Base-by-base conservation (phyloP, 2,113 vertebrate species). In the Prionailurus viverrinus region DNA sequence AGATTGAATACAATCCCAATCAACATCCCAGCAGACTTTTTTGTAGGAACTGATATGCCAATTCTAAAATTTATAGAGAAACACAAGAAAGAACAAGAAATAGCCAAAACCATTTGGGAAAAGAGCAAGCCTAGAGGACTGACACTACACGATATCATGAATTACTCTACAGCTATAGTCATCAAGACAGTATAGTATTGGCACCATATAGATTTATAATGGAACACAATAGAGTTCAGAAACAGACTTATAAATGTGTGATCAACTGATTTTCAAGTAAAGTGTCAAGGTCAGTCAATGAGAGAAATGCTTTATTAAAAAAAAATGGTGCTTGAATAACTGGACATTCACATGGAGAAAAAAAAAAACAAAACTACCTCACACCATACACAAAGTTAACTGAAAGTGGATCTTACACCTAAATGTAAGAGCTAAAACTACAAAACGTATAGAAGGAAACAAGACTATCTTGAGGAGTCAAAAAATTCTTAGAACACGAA, bases 271-370 rank as follows among this genome's bases (percentile, higher is more conserved):
- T 82, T 51, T 89, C 33, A 39, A 89, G n/a, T 31, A 95, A 51
- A 39, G 11, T 45, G 21, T 65, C 29, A 91, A 90, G 29, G 33
- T 63, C 36, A 84, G 80, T 69, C 36, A 61, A 31, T 76, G 61
- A 33, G 48, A 39, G 23, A 69, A 48, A 78, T 55, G 15, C 23
- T 78, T 69, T 33, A 65, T 33, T 89, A 8, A 14, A 45, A 84
- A 71, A 81, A 85, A 95, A 85, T 23, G 16, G 88, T 36, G 5
- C 29, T 73, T 94, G 66, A 94, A 80, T 25, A 89, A 80, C 29
- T 69, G 23, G n/a, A 55, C 45, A 80, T 36, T 19, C 25, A 29
- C 53, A 36, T 21, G 19, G 21, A 79, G 27, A 3, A 78, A 85
- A 87, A 55, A 85, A 87, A 55, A 45, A 45, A 1, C 1, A 68